Evolutionary conservation across 2,113 vertebrate species (phyloP), one percentile per base, ranked within the genome.

Genomic region (Laticauda laticaudata): DNA sequence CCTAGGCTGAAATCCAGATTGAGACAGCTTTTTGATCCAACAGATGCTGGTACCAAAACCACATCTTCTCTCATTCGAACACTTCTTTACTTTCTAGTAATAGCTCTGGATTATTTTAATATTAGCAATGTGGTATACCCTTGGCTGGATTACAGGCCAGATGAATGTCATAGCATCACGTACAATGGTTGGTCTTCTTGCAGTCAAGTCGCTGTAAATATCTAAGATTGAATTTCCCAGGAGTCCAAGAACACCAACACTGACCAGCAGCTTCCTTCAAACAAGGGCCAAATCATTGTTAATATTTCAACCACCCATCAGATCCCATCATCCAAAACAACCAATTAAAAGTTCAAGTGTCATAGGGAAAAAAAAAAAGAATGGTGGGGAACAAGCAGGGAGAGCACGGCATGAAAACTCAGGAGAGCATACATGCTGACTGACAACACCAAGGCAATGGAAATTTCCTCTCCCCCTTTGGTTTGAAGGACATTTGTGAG

Each of bases 401-500:
- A 43, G n/a, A 29, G 26, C 64, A 92, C n/a, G 29, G n/a, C 64
- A 92, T 39, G 92, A 86, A 57, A 90, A 88, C 23, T 92, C 29
- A 7, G 43, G 51, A 56, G 57, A 91, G 14, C 15, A 1, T 1
- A n/a, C 34, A 34, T 45, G 90, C 0, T 26, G 75, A 59, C 59
- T 93, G 59, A 21, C 51, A 86, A 81, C 64, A 43, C 26, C 2
- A 18, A 24, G 45, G 34, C 54, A 48, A 39, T 87, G 92, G 87
- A 91, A 88, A 54, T 86, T 10, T 85, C 56, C 54, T 29, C n/a
- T 85, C 54, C 53, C 87, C 90, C 55, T 92, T 81, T 51, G 51
- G 69, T 61, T 55, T 93, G 56, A 81, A 87, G 55, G 85, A 88
- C 64, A 34, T 88, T 91, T 87, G 8, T 91, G 86, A 91, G 56